Base-by-base conservation (phyloP, 2,113 vertebrate genomes). In the Hippocampus zosterae region DNA sequence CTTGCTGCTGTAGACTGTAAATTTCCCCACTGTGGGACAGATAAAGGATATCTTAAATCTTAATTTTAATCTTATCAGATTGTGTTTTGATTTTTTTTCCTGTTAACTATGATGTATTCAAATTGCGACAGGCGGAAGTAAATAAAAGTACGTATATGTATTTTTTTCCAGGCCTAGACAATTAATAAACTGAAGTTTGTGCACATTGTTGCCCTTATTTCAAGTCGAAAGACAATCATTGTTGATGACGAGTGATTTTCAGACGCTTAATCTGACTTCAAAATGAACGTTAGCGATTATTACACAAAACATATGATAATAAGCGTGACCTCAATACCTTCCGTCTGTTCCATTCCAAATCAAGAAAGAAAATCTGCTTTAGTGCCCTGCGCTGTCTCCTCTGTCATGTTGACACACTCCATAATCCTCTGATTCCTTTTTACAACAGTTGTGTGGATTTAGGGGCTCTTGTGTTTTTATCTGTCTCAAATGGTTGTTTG, bases 401-500 rank as follows among this genome's bases (percentile, higher is more conserved):
- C 33, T 8, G 15, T 40, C 16, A 3, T 25, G 46, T 64, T 4
- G 21, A 56, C 72, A 78, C 63, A 75, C 33, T 59, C 56, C 21
- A 2, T 79, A 81, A 85, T 83, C 81, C 71, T 66, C 72, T 65
- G 65, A 21, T 64, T 73, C 33, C 27, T 69, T 57, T 73, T 75
- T 29, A 67, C 69, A 40, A 15, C 69, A 65, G 68, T 65, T 0
- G 1, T 64, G 61, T 64, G 65, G 78, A 73, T 79, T 71, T 67
- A 73, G 44, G 12, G 66, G 67, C 15, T 65, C 59, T 68, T 71
- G 65, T 81, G 57, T 82, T 76, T 83, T 79, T 66, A 75, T 82
- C 62, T 25, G 61, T 62, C 44, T 62, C 67, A 57, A 78, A 61
- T 64, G 23, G 52, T 71, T 79, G 63, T 67, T 37, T 62, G 53